Evolutionary conservation across 2,113 vertebrate species (phyloP).

Genomic region (Nycticorax nycticorax): DNA sequence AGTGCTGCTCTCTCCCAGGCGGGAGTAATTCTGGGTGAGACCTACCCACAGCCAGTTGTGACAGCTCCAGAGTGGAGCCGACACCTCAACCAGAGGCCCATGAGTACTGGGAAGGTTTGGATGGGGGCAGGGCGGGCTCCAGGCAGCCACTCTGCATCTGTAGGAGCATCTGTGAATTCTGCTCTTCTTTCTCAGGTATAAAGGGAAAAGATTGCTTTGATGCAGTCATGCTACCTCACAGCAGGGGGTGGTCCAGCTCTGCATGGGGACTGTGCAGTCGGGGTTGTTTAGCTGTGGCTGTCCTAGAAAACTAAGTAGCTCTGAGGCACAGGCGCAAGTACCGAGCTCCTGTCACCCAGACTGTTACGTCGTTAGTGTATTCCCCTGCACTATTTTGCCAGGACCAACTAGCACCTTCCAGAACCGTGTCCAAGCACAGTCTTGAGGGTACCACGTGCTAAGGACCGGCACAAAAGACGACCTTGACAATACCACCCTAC

Average conservation of each 20-base stretch:
- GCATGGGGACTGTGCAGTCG: neutral
- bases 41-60: conserved; percentile 78
- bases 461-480: neutral
- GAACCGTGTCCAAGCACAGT: neutral
- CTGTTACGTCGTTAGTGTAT: neutral
- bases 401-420: neutral
- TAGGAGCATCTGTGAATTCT: neutral
- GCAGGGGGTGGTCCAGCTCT: neutral
- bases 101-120: conserved; percentile 39
- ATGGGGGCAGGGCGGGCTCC: neutral
- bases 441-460: neutral
- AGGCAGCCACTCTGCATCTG: neutral
- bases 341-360: neutral
- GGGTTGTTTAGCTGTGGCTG: neutral
- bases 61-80: conserved; percentile 79
- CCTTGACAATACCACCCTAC: neutral
- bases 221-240: accelerated
- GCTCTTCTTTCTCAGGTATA: neutral
- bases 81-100: conserved; percentile 72
- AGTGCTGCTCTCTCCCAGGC: conserved; percentile 62
- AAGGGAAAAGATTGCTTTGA: neutral
- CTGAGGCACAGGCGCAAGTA: neutral
- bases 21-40: conserved; percentile 68
- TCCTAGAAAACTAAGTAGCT: neutral
- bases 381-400: neutral